These are phyloP conservation scores for Eupristina koningsbergeri DNA, from an alignment of 1,140 invertebrate species.

Conservation along the genomic window DNA sequence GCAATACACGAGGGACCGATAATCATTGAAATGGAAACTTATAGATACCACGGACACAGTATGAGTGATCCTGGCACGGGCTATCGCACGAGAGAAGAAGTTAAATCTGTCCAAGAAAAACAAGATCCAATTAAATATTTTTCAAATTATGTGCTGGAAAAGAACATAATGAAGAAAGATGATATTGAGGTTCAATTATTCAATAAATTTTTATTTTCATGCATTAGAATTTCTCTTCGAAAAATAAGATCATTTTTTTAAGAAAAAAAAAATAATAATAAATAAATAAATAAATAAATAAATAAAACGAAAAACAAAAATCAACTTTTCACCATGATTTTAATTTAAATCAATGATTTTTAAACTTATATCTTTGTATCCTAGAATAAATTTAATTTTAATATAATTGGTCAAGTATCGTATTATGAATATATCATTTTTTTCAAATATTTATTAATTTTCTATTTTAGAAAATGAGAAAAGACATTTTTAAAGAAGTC, in stretches of 20 bases:
- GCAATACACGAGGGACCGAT: slow-evolving; percentile 80
- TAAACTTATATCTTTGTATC: too few species aligned
- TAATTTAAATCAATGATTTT: too few species aligned
- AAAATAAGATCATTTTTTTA: too few species aligned
- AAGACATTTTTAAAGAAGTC: slow-evolving; percentile 47
- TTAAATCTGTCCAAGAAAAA: slow-evolving; percentile 81
- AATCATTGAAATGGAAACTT: slow-evolving; percentile 79
- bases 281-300: too few species aligned
- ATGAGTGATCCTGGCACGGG: slow-evolving; percentile 77
- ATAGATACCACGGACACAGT: slow-evolving; percentile 77
- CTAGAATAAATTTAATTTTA: too few species aligned
- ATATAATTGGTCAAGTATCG: not conserved
- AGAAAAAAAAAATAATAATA: too few species aligned
- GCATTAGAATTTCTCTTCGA: too few species aligned
- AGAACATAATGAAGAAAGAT: slow-evolving; percentile 50
- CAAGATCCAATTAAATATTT: slow-evolving; percentile 83
- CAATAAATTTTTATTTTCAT: not conserved
- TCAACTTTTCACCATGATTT: too few species aligned
- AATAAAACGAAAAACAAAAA: too few species aligned
- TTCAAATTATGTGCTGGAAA: slow-evolving; percentile 58
- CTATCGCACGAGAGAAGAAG: slow-evolving; percentile 79
- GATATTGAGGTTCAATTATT: slow-evolving; percentile 49
- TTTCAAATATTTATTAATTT: not conserved
- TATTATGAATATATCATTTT: not conserved
- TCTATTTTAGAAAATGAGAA: slow-evolving; percentile 45